Conservation (phyloP, 2,888 invertebrate species). For the Lasioglossum marginatum region DNA sequence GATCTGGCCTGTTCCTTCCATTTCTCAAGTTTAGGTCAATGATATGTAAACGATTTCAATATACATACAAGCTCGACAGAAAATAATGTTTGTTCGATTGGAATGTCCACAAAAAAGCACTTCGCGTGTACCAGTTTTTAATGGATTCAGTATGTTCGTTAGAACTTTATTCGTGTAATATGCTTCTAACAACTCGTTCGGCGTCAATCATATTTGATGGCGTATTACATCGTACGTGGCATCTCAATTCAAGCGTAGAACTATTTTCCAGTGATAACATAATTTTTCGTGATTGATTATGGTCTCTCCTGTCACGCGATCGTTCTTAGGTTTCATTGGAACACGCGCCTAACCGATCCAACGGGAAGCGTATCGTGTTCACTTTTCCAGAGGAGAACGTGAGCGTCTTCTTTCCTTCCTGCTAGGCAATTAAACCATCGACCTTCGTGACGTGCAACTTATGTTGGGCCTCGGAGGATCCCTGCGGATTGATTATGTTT, state of each 20-base stretch:
- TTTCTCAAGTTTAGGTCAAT: neutral
- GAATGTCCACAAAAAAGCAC: neutral
- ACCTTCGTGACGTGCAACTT: conserved; percentile 43
- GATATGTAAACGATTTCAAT: neutral
- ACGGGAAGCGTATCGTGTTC: conserved; percentile 29
- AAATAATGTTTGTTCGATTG: neutral
- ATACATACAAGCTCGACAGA: neutral
- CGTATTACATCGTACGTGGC: neutral
- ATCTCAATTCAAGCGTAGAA: neutral
- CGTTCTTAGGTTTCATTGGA: conserved; percentile 43
- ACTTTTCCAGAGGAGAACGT: conserved; percentile 35
- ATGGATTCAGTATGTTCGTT: neutral
- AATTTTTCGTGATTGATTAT: conserved; percentile 51
- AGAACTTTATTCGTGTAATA: neutral
- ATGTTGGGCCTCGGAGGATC: conserved; percentile 13
- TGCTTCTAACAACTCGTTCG: neutral
- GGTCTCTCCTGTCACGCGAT: conserved; percentile 28
- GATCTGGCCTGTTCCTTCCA: neutral
- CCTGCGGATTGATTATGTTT: neutral
- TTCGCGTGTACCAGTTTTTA: neutral
- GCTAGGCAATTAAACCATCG: conserved; percentile 57
- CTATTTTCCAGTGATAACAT: neutral
- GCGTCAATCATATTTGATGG: neutral
- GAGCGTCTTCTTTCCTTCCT: conserved; percentile 39
- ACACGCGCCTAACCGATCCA: conserved; percentile 13